Conservation (phyloP, 2,797 vertebrate genomes). For the Chiroxiphia lanceolata region DNA sequence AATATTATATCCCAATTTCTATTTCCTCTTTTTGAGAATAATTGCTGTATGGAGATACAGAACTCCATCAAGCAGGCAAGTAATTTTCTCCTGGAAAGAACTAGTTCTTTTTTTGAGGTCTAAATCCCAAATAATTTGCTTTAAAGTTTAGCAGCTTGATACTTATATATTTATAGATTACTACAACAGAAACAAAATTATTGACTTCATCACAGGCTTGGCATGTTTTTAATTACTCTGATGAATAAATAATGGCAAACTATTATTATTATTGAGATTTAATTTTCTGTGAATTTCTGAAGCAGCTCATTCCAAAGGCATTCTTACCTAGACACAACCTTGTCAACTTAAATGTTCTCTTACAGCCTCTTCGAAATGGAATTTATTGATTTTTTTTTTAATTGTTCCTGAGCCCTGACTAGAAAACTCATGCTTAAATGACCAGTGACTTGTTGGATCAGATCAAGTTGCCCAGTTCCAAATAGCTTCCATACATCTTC, state of each 20-base stretch:
- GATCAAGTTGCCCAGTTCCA: not conserved
- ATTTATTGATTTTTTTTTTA: not conserved
- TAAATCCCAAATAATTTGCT: too few relatives aligned
- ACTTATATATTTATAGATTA: too few relatives aligned
- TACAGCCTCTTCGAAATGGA: not conserved
- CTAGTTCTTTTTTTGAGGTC: too few relatives aligned
- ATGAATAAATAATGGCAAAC: not conserved
- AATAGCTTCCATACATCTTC: not conserved
- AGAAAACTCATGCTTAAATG: not conserved
- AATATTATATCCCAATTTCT: too few relatives aligned
- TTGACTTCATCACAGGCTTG: too few relatives aligned
- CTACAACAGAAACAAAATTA: too few relatives aligned
- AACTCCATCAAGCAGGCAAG: too few relatives aligned
- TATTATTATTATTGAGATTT: not conserved
- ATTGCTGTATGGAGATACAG: too few relatives aligned
- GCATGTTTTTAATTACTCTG: too few relatives aligned
- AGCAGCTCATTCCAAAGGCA: not conserved
- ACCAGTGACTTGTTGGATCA: not conserved
- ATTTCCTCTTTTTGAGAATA: too few relatives aligned
- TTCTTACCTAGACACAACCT: not conserved
- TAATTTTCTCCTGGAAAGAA: too few relatives aligned
- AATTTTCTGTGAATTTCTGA: not conserved
- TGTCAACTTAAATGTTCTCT: not conserved
- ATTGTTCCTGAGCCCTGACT: not conserved
- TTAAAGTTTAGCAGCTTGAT: too few relatives aligned